Conservation (phyloP, 2,888 invertebrate genomes). For the Tricholauxania praeusta region DNA sequence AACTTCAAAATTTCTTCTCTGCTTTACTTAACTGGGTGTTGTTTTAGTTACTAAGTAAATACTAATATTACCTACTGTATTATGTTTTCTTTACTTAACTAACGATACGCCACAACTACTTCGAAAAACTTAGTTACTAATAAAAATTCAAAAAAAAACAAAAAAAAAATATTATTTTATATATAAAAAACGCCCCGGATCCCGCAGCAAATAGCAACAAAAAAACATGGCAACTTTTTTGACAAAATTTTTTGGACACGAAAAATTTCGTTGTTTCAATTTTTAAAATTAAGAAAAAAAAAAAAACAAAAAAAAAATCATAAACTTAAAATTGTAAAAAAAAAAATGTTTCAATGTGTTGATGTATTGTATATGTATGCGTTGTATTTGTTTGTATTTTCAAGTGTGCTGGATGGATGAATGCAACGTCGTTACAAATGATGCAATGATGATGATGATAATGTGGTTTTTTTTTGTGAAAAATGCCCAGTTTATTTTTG, state of each 20-base stretch:
- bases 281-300: not conserved
- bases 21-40: too few species aligned
- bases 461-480: conserved; percentile 24
- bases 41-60: too few species aligned
- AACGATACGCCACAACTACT: too few species aligned
- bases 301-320: not conserved
- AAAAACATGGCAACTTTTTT: conserved; percentile 34
- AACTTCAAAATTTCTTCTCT: too few species aligned
- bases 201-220: conserved; percentile 13
- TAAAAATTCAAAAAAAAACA: conserved; percentile 10
- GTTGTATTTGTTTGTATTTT: conserved; percentile 20
- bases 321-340: conserved; percentile 7
- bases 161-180: not conserved
- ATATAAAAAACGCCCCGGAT: conserved; percentile 4
- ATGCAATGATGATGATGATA: not conserved
- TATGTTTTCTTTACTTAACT: too few species aligned
- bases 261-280: conserved; percentile 30
- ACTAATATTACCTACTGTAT: too few species aligned
- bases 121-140: too few species aligned
- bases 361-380: conserved; percentile 31
- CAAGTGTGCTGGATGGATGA: conserved; percentile 11
- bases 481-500: conserved; percentile 17
- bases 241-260: conserved; percentile 16
- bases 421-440: conserved; percentile 4
- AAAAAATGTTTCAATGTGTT: not conserved